Percentiles rank a stretch among this genome's conserved stretches.
Conservation (phyloP, 2,888 invertebrate species). For the Parelbella ahira region DNA sequence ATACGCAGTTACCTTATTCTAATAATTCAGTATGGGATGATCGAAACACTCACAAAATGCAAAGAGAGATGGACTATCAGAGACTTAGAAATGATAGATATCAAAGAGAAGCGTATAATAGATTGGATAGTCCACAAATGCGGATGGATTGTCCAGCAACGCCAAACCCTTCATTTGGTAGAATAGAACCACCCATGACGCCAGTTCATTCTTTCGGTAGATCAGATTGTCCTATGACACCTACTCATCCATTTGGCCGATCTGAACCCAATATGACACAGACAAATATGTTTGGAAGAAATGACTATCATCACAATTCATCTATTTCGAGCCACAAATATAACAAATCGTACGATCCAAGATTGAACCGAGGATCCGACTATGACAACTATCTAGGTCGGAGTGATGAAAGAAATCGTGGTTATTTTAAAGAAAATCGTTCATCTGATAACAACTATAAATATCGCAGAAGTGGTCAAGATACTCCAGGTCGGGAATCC, state of each 20-base stretch:
- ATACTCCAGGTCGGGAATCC: conserved; percentile 34
- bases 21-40: conserved; percentile 36
- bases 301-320: conserved; percentile 33
- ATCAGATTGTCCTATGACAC: conserved; percentile 48
- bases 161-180: conserved; percentile 45
- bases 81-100: conserved; percentile 33
- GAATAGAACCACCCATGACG: conserved; percentile 42
- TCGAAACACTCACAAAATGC: conserved; percentile 28
- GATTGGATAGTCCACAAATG: conserved; percentile 37
- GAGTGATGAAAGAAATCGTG: conserved; percentile 44
- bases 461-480: conserved; percentile 43
- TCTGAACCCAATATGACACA: conserved; percentile 42
- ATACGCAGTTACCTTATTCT: conserved; percentile 11
- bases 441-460: conserved; percentile 35
- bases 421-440: conserved; percentile 42
- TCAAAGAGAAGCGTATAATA: conserved; percentile 27
- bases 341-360: conserved; percentile 47
- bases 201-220: conserved; percentile 46
- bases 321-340: conserved; percentile 31
- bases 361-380: conserved; percentile 51
- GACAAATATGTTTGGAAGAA: conserved; percentile 34
- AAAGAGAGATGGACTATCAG: conserved; percentile 32
- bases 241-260: conserved; percentile 49
- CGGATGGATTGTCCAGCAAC: conserved; percentile 46
- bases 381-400: conserved; percentile 37